Evolutionary conservation across 2,113 vertebrate genomes (phyloP).

Genomic region (Zingel zingel): DNA sequence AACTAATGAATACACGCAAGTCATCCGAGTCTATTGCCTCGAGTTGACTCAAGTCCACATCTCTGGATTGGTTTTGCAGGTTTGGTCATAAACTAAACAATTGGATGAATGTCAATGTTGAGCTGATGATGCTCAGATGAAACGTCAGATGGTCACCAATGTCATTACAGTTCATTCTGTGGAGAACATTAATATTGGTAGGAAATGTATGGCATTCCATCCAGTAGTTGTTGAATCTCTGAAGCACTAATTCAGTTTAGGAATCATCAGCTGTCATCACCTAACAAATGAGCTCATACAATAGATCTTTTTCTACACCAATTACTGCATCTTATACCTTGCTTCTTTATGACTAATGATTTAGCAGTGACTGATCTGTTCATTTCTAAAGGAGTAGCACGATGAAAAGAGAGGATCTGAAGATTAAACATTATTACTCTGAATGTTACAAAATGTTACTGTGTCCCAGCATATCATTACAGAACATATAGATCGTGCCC

Average conservation of each 20-base stretch:
- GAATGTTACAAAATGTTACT: constrained; percentile 45
- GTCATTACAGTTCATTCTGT: neutral
- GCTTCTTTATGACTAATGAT: neutral
- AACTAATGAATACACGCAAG: no score
- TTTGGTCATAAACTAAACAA: neutral
- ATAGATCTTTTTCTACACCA: neutral
- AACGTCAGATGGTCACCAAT: neutral
- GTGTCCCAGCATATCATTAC: constrained; percentile 55
- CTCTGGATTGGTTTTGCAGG: neutral
- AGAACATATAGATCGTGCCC: constrained; percentile 45
- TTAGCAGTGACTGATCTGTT: neutral
- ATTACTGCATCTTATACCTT: neutral
- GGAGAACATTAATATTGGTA: neutral
- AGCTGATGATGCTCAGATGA: neutral
- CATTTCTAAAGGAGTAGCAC: neutral
- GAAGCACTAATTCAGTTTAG: neutral
- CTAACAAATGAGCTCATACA: neutral
- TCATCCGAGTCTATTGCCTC: no score
- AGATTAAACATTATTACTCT: neutral
- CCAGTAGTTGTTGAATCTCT: neutral
- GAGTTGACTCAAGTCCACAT: no score
- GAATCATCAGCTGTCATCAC: neutral
- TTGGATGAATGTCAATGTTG: neutral
- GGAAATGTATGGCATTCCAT: neutral
- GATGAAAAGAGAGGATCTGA: constrained; percentile 29